phyloP scores from a whole-genome alignment of 2,113 vertebrate genomes.

The Hyaena hyaena region DNA sequence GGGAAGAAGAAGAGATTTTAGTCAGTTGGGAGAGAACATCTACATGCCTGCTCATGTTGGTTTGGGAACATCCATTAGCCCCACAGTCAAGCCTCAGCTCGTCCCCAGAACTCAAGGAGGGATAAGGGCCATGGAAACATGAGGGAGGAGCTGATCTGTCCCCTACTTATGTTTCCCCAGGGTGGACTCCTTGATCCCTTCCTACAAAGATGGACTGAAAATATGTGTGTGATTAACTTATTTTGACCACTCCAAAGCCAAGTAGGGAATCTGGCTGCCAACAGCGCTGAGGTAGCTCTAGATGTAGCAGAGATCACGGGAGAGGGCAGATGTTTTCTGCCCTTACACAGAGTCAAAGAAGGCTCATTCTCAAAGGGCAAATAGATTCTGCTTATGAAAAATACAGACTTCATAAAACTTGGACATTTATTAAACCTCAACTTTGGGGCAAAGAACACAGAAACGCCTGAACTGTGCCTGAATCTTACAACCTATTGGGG shows the following conservation, averaged over 20 bases:
- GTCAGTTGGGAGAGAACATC: neutral
- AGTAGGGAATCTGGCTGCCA: neutral
- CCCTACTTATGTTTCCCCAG: neutral
- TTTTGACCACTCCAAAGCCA: neutral
- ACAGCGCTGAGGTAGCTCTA: neutral
- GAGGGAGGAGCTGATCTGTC: neutral
- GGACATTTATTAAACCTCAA: neutral
- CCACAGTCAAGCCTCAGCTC: neutral
- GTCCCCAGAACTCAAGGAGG: neutral
- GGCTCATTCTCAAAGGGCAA: neutral
- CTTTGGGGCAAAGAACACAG: neutral
- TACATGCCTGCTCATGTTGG: neutral
- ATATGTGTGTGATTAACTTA: neutral
- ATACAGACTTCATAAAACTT: neutral
- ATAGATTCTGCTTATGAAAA: neutral
- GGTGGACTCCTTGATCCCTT: neutral
- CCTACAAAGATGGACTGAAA: neutral
- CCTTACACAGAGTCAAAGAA: neutral
- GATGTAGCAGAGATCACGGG: neutral
- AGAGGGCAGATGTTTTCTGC: neutral
- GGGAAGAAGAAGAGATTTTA: neutral
- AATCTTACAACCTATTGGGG: neutral
- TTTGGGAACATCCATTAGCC: neutral
- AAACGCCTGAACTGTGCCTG: neutral
- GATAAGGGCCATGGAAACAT: neutral